Evolutionary conservation across 2,888 invertebrate species (phyloP), one percentile per base, ranked within the genome.

Genomic region (Caenorhabditis sp.): DNA sequence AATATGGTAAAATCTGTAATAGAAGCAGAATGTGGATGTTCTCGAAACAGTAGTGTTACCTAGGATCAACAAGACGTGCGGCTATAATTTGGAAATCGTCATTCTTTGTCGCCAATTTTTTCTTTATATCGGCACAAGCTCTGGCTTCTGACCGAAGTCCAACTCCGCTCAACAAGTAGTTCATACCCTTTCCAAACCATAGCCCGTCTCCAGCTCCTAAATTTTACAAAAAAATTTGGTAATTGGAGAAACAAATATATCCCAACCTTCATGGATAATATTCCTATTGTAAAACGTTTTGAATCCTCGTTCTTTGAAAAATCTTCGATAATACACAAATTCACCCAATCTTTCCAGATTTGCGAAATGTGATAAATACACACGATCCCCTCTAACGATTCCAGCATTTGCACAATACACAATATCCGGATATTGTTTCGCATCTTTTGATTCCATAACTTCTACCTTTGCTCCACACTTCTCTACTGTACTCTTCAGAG

Each of bases 331-430:
- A 65, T 81, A 81, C 23, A 70, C 76, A 8, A 77, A 78, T 63
- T 87, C 87, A 17, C 84, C 85, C 57, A 83, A 76, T 31, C 87
- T 77, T 60, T 87, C 83, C 10, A 77, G 73, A 54, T 78, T 71
- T 8, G 72, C 77, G 54, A 86, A 86, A 62, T 82, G 82, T 23
- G 85, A 76, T 4, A 86, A 59, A 68, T 83, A 87, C 7, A 84
- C 82, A 17, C 67, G 70, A 20, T 82, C 83, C 23, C 75, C 80
- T 17, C 81, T 70, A 7, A 86, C 63, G 8, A 84, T 77, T 14
- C 67, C 68, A 0, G 87, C 87, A 65, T 87, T 87, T 12, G 87
- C 87, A 25, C 83, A 80, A 70, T 86, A 87, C 17, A 87, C 87
- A 60, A 87, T 73, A 64, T 87, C 87, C 20, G 87, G 87, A 54